Conservation (phyloP, 2,113 vertebrate species). For the Steatornis caripensis region DNA sequence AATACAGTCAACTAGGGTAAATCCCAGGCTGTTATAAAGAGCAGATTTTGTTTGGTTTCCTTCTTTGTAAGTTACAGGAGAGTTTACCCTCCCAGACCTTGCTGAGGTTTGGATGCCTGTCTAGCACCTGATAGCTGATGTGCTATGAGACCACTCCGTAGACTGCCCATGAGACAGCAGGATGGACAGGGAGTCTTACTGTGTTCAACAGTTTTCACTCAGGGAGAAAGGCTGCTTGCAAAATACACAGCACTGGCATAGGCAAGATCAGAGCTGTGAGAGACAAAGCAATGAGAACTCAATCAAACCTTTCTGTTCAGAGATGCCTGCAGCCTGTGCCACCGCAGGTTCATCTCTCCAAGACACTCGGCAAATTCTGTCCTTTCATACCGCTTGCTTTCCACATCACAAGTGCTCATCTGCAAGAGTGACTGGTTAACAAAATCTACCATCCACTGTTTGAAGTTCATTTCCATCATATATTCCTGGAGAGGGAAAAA, state of each 20-base stretch:
- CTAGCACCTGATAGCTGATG: not conserved
- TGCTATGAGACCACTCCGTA: not conserved
- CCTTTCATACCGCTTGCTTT: conserved; percentile 76
- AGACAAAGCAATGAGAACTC: not conserved
- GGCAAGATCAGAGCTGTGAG: not conserved
- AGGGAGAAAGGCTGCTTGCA: not conserved
- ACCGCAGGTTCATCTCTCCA: conserved; percentile 79
- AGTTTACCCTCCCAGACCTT: not conserved
- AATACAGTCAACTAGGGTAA: not conserved
- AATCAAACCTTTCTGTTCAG: conserved; percentile 78
- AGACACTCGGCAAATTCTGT: conserved; percentile 84
- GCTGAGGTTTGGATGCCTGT: not conserved
- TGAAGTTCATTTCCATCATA: conserved; percentile 77
- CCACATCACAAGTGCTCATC: conserved; percentile 72
- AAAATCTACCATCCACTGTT: conserved; percentile 82
- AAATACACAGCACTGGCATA: not conserved
- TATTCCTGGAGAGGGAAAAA: conserved; percentile 63
- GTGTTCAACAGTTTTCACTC: not conserved
- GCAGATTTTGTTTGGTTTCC: not conserved
- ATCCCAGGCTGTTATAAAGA: not conserved
- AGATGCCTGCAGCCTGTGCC: conserved; percentile 75
- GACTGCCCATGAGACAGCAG: not conserved
- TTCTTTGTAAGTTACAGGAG: not conserved
- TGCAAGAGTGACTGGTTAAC: conserved; percentile 83
- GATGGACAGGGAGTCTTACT: not conserved